Percentiles rank a stretch among this genome's conserved stretches.
Evolutionary conservation across 1,140 invertebrate genomes (phyloP).

Genomic region (Drosophila equinoxialis): DNA sequence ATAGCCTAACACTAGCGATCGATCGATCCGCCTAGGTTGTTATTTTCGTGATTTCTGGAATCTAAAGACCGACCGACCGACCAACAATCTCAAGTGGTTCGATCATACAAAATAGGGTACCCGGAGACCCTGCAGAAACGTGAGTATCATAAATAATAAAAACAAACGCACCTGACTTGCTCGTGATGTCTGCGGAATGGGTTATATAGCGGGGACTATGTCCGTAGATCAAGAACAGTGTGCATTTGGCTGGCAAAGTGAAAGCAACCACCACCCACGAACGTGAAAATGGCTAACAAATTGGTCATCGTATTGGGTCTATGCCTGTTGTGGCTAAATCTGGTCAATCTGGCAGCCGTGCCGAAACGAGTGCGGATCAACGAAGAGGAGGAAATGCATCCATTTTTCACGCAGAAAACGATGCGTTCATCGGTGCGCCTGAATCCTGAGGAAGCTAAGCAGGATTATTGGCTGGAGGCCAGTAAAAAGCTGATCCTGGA

Average conservation of each 20-base stretch:
- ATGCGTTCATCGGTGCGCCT: neutral
- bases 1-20: conserved; percentile 41
- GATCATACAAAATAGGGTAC: neutral
- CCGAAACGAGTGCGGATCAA: conserved; percentile 21
- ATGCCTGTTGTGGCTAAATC: conserved; percentile 27
- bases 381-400: conserved; percentile 63
- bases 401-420: conserved; percentile 32
- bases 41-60: conserved; percentile 62
- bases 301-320: conserved; percentile 25
- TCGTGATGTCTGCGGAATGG: conserved; percentile 23
- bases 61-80: conserved; percentile 58
- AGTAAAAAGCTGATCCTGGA: conserved; percentile 67
- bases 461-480: conserved; percentile 78
- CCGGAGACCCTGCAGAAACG: conserved; percentile 29
- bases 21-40: conserved; percentile 14
- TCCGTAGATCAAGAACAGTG: conserved; percentile 46
- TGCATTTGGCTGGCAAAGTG: conserved; percentile 36
- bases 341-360: conserved; percentile 36
- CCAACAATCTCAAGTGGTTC: conserved; percentile 54
- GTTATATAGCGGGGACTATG: conserved; percentile 52
- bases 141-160: conserved; percentile 37
- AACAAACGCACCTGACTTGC: conserved; percentile 25
- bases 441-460: conserved; percentile 56
- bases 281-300: conserved; percentile 36
- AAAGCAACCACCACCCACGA: conserved; percentile 13